Conservation (phyloP, 2,888 invertebrate species). For the Cosmia trapezina region DNA sequence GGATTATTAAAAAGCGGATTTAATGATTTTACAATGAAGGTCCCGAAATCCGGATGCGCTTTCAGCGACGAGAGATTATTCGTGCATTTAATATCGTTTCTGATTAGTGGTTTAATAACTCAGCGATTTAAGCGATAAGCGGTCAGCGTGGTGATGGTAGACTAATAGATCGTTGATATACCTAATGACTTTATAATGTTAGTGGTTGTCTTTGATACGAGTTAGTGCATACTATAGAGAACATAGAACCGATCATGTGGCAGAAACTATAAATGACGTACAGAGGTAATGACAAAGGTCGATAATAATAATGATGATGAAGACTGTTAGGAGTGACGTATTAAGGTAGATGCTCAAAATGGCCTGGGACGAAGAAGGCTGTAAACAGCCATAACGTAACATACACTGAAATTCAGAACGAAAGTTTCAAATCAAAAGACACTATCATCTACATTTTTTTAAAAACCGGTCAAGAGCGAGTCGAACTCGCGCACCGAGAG, state of each 20-base stretch:
- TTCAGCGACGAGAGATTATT: slow-evolving; percentile 63
- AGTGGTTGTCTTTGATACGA: neutral
- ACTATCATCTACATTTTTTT: too few species aligned
- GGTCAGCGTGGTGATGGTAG: slow-evolving; percentile 1
- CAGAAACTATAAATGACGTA: neutral
- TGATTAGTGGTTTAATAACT: slow-evolving; percentile 67
- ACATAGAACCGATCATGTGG: neutral
- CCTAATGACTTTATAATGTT: too few species aligned
- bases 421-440: neutral
- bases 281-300: neutral
- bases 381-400: neutral
- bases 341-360: neutral
- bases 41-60: slow-evolving; percentile 12
- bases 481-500: too few species aligned
- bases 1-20: slow-evolving; percentile 36
- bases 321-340: neutral
- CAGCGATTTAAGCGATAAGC: slow-evolving; percentile 53
- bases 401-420: neutral
- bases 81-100: slow-evolving; percentile 68
- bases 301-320: neutral
- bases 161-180: neutral
- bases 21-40: slow-evolving; percentile 23
- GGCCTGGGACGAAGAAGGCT: neutral
- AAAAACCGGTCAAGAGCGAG: too few species aligned
- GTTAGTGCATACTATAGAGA: neutral